These are phyloP conservation scores for Grus americana DNA, from an alignment of 2,113 vertebrate genomes.

Conservation along the genomic window DNA sequence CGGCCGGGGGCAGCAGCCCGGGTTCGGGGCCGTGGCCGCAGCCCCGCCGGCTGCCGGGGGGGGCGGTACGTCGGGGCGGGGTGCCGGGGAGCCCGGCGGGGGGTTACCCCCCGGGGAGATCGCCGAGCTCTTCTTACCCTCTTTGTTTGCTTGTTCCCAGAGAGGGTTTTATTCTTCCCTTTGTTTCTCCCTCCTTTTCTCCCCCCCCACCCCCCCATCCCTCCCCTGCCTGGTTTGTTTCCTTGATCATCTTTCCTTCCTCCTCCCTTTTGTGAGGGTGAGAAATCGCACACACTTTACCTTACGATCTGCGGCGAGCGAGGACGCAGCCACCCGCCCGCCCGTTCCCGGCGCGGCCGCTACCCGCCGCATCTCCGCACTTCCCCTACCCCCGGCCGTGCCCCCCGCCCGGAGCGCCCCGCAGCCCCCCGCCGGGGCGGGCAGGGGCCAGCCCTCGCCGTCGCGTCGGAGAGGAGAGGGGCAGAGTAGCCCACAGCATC, in stretches of 20 bases:
- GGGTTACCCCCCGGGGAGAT: neutral
- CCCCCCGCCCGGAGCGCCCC: neutral
- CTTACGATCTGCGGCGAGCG: conserved; percentile 9
- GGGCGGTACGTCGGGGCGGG: conserved; percentile 37
- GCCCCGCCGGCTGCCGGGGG: neutral
- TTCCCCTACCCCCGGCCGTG: neutral
- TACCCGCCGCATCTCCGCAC: conserved; percentile 23
- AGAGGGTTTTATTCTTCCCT: conserved; percentile 46
- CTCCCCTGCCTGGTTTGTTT: conserved; percentile 33
- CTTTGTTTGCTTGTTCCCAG: conserved; percentile 49
- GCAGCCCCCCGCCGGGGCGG: neutral
- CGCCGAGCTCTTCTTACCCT: conserved; percentile 24
- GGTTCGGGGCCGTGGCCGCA: neutral
- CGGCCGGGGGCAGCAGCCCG: neutral
- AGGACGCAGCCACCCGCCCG: neutral
- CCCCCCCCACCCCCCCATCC: neutral
- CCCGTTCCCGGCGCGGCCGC: neutral
- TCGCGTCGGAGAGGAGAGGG: neutral
- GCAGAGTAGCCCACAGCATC: neutral
- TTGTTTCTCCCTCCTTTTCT: conserved; percentile 39
- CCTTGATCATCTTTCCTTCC: conserved; percentile 1
- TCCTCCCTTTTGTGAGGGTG: neutral
- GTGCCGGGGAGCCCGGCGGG: neutral
- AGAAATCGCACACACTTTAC: conserved; percentile 18
- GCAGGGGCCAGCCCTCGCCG: neutral